Evolutionary conservation across 2,113 vertebrate genomes (phyloP).

Genomic region (Odontophorus gujanensis): DNA sequence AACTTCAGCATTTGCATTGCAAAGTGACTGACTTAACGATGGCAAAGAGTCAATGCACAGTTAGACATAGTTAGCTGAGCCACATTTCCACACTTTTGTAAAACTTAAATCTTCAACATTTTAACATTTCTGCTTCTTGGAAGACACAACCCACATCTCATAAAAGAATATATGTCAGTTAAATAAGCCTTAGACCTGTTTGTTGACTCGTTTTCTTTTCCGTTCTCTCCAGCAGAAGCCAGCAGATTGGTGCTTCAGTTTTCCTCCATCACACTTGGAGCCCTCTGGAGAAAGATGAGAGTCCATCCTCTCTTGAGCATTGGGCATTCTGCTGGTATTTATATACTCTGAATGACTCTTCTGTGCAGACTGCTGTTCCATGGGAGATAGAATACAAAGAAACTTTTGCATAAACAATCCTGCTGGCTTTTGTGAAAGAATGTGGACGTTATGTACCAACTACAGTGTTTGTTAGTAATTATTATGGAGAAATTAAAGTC

Average conservation of each 20-base stretch:
- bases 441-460: not conserved
- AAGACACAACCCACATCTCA: not conserved
- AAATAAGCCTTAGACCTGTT: not conserved
- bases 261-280: not conserved
- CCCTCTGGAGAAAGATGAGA: not conserved
- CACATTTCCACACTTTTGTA: not conserved
- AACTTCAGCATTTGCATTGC: not conserved
- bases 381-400: not conserved
- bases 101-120: not conserved
- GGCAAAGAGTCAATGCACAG: rapidly evolving
- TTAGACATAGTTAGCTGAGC: not conserved
- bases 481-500: not conserved
- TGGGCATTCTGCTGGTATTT: not conserved
- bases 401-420: not conserved
- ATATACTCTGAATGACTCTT: not conserved
- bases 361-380: not conserved
- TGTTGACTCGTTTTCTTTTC: not conserved
- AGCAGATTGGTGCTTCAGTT: not conserved
- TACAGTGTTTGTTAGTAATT: not conserved
- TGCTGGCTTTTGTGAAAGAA: not conserved
- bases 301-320: not conserved
- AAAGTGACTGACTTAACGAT: not conserved
- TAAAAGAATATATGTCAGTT: not conserved
- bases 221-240: not conserved
- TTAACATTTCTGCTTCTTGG: not conserved